These are phyloP conservation scores for Tetragonula clypearis DNA, from an alignment of 1,140 invertebrate genomes.

Conservation along the genomic window DNA sequence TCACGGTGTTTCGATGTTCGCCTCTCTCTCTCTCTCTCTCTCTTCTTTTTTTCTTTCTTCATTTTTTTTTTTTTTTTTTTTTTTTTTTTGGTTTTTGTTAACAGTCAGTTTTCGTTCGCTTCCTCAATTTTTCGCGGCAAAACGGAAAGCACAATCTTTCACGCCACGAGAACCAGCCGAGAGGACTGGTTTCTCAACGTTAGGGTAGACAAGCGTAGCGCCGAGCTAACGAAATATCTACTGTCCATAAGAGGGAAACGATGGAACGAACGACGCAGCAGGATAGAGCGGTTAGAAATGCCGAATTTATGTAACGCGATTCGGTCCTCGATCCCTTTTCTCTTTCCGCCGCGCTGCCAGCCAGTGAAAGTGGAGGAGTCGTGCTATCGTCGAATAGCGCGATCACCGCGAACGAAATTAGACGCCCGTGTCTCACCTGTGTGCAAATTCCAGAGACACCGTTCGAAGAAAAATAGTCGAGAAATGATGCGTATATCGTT, in stretches of 20 bases:
- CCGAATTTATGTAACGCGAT: conserved; percentile 75
- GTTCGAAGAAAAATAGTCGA: too few species aligned
- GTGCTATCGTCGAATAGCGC: conserved; percentile 44
- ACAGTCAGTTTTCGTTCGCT: conserved; percentile 21
- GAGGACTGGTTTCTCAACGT: not conserved
- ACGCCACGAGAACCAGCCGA: not conserved
- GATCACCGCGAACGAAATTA: conserved; percentile 50
- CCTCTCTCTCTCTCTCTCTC: not conserved
- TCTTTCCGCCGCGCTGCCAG: conserved; percentile 66
- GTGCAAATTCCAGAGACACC: too few species aligned
- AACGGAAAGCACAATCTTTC: conserved; percentile 9
- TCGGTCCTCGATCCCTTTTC: conserved; percentile 69
- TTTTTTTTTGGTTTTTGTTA: too few species aligned
- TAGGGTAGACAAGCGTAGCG: not conserved
- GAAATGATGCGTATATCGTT: too few species aligned
- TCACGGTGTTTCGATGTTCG: too few species aligned
- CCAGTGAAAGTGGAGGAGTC: conserved; percentile 74
- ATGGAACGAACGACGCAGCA: not conserved
- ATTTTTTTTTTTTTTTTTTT: too few species aligned
- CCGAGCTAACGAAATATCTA: not conserved
- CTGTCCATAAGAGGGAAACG: not conserved
- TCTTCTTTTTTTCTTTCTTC: too few species aligned
- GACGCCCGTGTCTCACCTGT: conserved; percentile 19
- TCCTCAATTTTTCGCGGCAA: not conserved
- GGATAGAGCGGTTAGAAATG: conserved; percentile 38